phyloP scores from a whole-genome alignment of 2,888 invertebrate genomes.

The Elgonia sp. region DNA sequence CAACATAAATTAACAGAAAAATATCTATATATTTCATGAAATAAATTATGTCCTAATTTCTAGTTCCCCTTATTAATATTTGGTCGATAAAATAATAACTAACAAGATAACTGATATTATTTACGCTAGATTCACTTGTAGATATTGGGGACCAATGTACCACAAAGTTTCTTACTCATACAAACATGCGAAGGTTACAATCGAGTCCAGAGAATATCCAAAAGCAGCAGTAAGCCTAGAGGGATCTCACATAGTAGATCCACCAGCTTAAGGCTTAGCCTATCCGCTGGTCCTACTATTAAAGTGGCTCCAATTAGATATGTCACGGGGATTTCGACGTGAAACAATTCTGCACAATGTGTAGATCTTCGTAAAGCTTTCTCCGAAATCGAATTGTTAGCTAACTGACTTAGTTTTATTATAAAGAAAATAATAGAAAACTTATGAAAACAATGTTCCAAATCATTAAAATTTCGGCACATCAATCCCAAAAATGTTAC shows the following conservation, averaged over 20 bases:
- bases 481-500: too few species aligned
- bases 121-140: slow-evolving; percentile 86
- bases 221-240: slow-evolving; percentile 84
- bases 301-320: slow-evolving; percentile 86
- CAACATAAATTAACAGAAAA: too few species aligned
- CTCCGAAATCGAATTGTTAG: slow-evolving; percentile 35
- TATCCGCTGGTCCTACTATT: slow-evolving; percentile 82
- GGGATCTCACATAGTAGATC: slow-evolving; percentile 84
- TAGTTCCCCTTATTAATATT: slow-evolving; percentile 65
- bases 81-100: slow-evolving; percentile 87
- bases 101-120: slow-evolving; percentile 86
- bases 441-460: too few species aligned
- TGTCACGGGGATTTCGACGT: slow-evolving; percentile 86
- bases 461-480: too few species aligned
- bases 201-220: slow-evolving; percentile 78
- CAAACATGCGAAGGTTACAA: slow-evolving; percentile 68
- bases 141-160: slow-evolving; percentile 23
- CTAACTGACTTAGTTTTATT: slow-evolving; percentile 12
- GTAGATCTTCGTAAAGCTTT: slow-evolving; percentile 52
- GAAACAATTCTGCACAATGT: slow-evolving; percentile 76
- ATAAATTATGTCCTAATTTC: not conserved
- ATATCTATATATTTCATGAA: too few species aligned
- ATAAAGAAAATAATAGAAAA: too few species aligned
- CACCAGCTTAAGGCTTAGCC: slow-evolving; percentile 84
- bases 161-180: slow-evolving; percentile 65